phyloP scores from a whole-genome alignment of 2,888 invertebrate genomes.

The Thecophora atra region DNA sequence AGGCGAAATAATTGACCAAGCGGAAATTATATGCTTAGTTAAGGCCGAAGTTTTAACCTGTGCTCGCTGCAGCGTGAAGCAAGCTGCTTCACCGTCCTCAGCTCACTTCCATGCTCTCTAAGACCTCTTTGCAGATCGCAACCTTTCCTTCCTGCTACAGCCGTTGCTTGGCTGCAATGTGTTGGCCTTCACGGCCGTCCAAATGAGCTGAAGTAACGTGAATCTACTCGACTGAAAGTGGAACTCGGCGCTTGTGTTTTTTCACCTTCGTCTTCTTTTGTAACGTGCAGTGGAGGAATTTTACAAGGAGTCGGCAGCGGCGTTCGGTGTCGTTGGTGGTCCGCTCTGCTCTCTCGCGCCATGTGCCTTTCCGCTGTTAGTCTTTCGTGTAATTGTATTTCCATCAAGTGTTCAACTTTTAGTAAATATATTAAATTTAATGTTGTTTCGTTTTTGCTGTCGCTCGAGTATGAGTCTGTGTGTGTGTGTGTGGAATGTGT shows the following conservation, averaged over 20 bases:
- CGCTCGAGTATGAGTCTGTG: neutral
- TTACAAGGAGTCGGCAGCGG: neutral
- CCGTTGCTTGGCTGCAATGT: neutral
- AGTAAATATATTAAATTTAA: conserved; percentile 22
- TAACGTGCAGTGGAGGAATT: neutral
- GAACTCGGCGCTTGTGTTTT: neutral
- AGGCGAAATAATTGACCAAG: conserved; percentile 43
- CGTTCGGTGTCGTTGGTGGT: neutral
- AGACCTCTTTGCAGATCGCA: neutral
- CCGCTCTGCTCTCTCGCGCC: neutral
- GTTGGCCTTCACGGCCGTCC: conserved; percentile 1
- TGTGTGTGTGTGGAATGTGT: conserved; percentile 9
- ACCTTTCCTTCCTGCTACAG: neutral
- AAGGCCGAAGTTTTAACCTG: conserved; percentile 12
- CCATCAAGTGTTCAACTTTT: conserved; percentile 10
- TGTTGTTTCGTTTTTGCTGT: neutral
- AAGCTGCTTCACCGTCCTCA: neutral
- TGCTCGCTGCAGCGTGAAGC: neutral
- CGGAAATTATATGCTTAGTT: conserved; percentile 41
- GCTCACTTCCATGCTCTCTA: neutral
- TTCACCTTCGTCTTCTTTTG: neutral
- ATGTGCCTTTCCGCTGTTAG: neutral
- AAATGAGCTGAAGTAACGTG: neutral
- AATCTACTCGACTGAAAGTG: neutral
- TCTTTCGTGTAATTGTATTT: neutral